phyloP scores from a whole-genome alignment of 2,888 invertebrate genomes.

The Napeogenes sylphis region DNA sequence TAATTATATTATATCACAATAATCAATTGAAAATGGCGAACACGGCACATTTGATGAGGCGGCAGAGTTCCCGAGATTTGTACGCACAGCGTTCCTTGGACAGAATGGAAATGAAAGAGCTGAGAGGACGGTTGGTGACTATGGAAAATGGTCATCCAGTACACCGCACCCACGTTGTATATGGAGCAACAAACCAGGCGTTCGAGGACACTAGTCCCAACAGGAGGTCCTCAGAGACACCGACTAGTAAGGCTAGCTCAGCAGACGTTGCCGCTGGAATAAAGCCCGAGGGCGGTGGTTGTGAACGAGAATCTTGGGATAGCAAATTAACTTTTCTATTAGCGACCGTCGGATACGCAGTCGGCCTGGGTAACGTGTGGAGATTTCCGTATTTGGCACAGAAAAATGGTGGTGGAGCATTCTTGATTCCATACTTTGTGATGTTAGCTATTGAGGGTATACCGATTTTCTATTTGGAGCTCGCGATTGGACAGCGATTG shows the following conservation, averaged over 20 bases:
- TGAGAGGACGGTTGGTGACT: constrained; percentile 86
- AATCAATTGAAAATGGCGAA: constrained; percentile 84
- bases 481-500: constrained; percentile 95
- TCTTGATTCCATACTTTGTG: constrained; percentile 96
- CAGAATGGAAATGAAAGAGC: constrained; percentile 90
- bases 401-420: constrained; percentile 97
- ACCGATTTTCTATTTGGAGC: constrained; percentile 96
- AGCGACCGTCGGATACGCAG: constrained; percentile 96
- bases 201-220: constrained; percentile 79
- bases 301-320: constrained; percentile 94
- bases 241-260: constrained; percentile 81
- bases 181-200: constrained; percentile 92
- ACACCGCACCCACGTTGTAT: constrained; percentile 77
- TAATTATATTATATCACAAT: constrained; percentile 30
- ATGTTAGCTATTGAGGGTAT: constrained; percentile 97
- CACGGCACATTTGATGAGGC: constrained; percentile 90
- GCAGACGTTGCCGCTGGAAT: constrained; percentile 80
- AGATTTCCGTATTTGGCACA: constrained; percentile 96
- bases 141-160: constrained; percentile 81
- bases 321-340: constrained; percentile 93
- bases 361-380: constrained; percentile 97
- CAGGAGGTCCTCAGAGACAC: constrained; percentile 60
- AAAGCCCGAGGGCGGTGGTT: constrained; percentile 84
- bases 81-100: constrained; percentile 89
- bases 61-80: constrained; percentile 92